These are phyloP conservation scores for Procapra przewalskii DNA, from an alignment of 2,113 vertebrate genomes.

Conservation along the genomic window DNA sequence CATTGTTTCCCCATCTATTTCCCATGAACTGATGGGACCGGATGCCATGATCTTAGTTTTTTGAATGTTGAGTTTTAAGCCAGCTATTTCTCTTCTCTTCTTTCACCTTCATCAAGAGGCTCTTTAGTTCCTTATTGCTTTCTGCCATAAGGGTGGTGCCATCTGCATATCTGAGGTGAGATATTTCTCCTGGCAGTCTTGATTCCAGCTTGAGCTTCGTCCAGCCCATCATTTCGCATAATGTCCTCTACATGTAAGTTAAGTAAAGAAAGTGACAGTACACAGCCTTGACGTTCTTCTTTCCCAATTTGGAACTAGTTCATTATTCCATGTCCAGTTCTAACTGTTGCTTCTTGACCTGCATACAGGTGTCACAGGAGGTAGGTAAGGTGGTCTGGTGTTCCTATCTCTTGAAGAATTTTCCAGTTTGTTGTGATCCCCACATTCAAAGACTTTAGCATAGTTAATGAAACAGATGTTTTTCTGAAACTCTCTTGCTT, in stretches of 20 bases:
- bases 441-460: background rate
- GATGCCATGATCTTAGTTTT: background rate
- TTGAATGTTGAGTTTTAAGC: background rate
- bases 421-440: background rate
- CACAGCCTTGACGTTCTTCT: background rate
- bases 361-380: background rate
- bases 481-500: background rate
- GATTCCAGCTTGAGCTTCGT: background rate
- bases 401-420: background rate
- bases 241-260: background rate
- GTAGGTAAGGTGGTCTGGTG: background rate
- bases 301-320: background rate
- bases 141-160: background rate
- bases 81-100: background rate
- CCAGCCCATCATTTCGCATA: background rate
- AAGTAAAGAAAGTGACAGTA: background rate
- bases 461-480: background rate
- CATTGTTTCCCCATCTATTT: background rate
- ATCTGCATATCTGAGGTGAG: background rate
- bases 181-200: background rate
- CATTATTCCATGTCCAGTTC: background rate
- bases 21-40: background rate
- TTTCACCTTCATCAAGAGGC: background rate
- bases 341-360: background rate
- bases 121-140: background rate